Percentiles rank a stretch among this genome's conserved stretches.
Evolutionary conservation across 2,888 invertebrate species (phyloP).

Genomic region (Erannis defoliaria): DNA sequence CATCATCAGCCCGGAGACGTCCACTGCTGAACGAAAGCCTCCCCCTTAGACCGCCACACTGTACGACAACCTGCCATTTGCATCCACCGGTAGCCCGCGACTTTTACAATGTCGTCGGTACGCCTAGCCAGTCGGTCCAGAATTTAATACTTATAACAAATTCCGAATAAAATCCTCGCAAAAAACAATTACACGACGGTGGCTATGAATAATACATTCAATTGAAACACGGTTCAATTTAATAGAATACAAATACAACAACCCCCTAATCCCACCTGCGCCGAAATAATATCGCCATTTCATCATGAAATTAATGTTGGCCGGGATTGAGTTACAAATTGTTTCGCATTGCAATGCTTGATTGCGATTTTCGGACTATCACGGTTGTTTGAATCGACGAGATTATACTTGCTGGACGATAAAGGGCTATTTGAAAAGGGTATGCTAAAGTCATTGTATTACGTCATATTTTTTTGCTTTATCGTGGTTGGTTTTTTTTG

Average conservation of each 20-base stretch:
- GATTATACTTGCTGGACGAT: not conserved
- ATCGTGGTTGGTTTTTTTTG: too few species aligned
- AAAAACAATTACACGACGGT: constrained; percentile 30
- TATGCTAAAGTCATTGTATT: too few species aligned
- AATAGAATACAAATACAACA: constrained; percentile 62
- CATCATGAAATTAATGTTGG: constrained; percentile 42
- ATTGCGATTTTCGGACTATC: constrained; percentile 19
- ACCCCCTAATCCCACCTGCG: constrained; percentile 44
- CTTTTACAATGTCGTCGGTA: too few species aligned
- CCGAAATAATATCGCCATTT: constrained; percentile 34
- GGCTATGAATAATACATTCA: constrained; percentile 45
- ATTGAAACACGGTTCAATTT: constrained; percentile 45
- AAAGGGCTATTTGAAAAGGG: not conserved
- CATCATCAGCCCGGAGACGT: too few species aligned
- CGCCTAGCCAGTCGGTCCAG: too few species aligned
- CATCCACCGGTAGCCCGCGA: too few species aligned
- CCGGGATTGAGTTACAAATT: constrained; percentile 36
- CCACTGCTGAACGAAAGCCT: too few species aligned
- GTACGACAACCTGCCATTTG: too few species aligned
- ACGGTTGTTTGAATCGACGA: not conserved
- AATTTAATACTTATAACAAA: constrained; percentile 15
- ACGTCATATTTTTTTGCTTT: too few species aligned
- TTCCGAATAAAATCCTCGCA: constrained; percentile 21
- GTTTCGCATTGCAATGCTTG: constrained; percentile 33
- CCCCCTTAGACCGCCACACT: too few species aligned